Evolutionary conservation across 2,797 vertebrate species (phyloP).

Genomic region (Cryptoblepharus egeriae): DNA sequence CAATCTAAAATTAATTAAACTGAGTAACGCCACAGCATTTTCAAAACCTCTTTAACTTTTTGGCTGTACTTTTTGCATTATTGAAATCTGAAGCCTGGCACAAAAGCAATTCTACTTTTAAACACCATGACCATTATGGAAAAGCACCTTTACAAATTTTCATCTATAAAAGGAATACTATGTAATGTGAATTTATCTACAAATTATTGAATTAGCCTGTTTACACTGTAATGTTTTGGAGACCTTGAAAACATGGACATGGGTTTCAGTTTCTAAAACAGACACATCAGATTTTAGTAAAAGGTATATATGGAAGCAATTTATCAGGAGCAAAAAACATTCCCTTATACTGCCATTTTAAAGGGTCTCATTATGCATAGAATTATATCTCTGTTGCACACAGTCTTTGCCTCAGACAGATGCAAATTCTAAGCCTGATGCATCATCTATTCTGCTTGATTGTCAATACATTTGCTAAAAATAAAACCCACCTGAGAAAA

Average conservation of each 20-base stretch:
- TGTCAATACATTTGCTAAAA: not conserved
- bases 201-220: fast-evolving
- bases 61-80: not conserved
- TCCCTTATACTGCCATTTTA: fast-evolving
- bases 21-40: not conserved
- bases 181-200: not conserved
- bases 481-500: not conserved
- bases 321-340: not conserved
- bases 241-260: not conserved
- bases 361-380: not conserved
- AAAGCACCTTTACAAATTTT: not conserved
- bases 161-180: fast-evolving
- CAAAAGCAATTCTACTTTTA: not conserved
- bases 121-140: not conserved
- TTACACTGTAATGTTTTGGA: not conserved
- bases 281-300: fast-evolving
- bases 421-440: not conserved
- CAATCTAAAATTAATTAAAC: not conserved
- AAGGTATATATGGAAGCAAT: fast-evolving
- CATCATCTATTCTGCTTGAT: not conserved
- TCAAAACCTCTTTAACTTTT: not conserved
- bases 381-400: not conserved
- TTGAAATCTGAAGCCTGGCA: not conserved
- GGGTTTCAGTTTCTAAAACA: not conserved
- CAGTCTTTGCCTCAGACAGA: not conserved